Conservation (phyloP, 2,888 invertebrate genomes). For the Pollenia angustigena region DNA sequence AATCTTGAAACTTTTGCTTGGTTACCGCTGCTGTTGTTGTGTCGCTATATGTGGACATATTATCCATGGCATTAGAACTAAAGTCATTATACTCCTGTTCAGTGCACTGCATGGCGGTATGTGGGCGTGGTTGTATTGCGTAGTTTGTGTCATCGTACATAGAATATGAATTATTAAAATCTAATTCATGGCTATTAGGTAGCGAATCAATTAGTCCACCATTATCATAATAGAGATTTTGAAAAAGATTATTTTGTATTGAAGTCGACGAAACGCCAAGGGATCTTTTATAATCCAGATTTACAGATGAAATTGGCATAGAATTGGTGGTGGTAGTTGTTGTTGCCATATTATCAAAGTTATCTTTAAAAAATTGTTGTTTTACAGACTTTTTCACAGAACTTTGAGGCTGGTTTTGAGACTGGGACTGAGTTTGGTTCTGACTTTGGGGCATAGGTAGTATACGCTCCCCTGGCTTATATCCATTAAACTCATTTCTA, state of each 20-base stretch:
- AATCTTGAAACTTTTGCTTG: not conserved
- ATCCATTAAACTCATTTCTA: constrained; percentile 1
- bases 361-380: constrained; percentile 76
- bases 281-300: constrained; percentile 64
- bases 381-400: constrained; percentile 59
- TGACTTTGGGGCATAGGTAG: constrained; percentile 75
- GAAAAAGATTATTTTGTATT: constrained; percentile 59
- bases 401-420: constrained; percentile 50
- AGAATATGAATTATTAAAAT: constrained; percentile 49
- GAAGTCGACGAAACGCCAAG: constrained; percentile 70
- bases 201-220: constrained; percentile 5
- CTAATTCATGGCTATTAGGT: constrained; percentile 17
- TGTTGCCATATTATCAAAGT: constrained; percentile 63
- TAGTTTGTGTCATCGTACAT: constrained; percentile 25
- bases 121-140: constrained; percentile 76
- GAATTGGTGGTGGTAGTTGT: constrained; percentile 54
- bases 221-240: constrained; percentile 65
- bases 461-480: constrained; percentile 77
- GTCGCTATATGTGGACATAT: constrained; percentile 79
- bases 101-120: constrained; percentile 79
- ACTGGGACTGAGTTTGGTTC: constrained; percentile 49
- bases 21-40: constrained; percentile 67
- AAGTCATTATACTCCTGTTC: constrained; percentile 86
- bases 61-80: constrained; percentile 85
- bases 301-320: constrained; percentile 16